A percentile compares a stretch with the other conserved stretches of the same genome.
phyloP scores from a whole-genome alignment of 2,797 vertebrate species.

The Silurus lanzhouensis region DNA sequence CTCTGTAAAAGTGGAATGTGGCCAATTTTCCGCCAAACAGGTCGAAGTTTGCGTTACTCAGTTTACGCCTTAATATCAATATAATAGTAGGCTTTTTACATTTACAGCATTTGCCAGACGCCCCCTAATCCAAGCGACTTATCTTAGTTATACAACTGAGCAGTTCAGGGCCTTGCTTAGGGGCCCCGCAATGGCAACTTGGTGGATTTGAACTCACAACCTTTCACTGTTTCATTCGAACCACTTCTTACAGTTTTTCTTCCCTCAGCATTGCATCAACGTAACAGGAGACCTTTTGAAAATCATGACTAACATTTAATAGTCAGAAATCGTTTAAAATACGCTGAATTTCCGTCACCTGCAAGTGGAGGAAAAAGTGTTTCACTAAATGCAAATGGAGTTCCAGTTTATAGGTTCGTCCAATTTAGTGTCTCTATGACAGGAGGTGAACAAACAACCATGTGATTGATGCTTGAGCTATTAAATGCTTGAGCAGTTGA shows the following conservation, averaged over 20 bases:
- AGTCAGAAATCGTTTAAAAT: conserved; percentile 21
- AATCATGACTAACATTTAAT: conserved; percentile 17
- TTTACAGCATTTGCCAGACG: too few relatives aligned
- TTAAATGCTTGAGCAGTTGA: too few relatives aligned
- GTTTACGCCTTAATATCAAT: neutral
- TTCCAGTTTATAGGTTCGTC: neutral
- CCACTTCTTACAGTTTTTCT: neutral
- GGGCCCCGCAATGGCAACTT: too few relatives aligned
- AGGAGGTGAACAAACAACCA: neutral
- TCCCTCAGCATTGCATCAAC: neutral
- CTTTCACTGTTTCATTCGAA: too few relatives aligned
- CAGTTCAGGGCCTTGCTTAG: too few relatives aligned
- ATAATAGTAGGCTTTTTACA: neutral
- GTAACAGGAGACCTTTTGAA: neutral
- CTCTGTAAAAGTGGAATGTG: conserved; percentile 24
- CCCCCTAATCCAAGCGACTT: too few relatives aligned
- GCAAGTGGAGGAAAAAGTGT: neutral
- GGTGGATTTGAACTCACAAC: too few relatives aligned
- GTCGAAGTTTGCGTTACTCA: neutral
- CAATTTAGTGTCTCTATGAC: neutral
- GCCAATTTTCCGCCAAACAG: conserved; percentile 4
- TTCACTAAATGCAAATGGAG: neutral
- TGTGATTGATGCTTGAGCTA: neutral
- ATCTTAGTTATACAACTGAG: too few relatives aligned
- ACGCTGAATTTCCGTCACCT: neutral